Evolutionary conservation across 2,888 invertebrate species (phyloP), one percentile per base, ranked within the genome.

Genomic region (Polyommatus iphigenia): DNA sequence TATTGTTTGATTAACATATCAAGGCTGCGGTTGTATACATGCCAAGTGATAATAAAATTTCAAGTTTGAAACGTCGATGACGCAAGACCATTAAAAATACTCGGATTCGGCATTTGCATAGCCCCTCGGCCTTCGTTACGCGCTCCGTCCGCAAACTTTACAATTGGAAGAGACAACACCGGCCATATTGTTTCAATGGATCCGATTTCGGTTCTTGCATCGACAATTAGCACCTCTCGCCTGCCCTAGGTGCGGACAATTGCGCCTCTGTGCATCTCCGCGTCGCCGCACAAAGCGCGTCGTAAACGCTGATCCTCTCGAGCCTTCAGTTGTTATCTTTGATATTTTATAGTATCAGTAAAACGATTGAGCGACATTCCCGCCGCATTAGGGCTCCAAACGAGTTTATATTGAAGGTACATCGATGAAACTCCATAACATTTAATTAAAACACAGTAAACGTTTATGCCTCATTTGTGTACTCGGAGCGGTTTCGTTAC

Each of bases 31-130:
- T 89, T 89, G 90, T 90, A 93, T 91, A 92, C 90, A 89, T 87
- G 88, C 88, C 88, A 92, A 90, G 94, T 93, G 94, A 94, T 93
- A 94, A 94, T 94, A 92, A 93, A 94, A 93, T 91, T 92, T 93
- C 93, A 94, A 93, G 94, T 94, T 93, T 93, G 90, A 91, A 93
- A 89, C 88, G 86, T 84, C 88, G 89, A 93, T 94, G 94, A 93
- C 93, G 94, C 92, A 94, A 94, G 90, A 90, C 93, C 92, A 92
- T 93, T 93, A 93, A 93, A 89, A 91, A 90, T 92, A 90, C 90
- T 86, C 87, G 86, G 93, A 93, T 94, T 93, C 92, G 94, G 93
- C 93, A 90, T 92, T 93, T 92, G 92, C 91, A 90, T 90, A 89
- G 91, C 88, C 88, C 87, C 88, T 88, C 87, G 90, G 93, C 93